phyloP scores from a whole-genome alignment of 2,888 invertebrate genomes.

The Tachystola acroxantha region DNA sequence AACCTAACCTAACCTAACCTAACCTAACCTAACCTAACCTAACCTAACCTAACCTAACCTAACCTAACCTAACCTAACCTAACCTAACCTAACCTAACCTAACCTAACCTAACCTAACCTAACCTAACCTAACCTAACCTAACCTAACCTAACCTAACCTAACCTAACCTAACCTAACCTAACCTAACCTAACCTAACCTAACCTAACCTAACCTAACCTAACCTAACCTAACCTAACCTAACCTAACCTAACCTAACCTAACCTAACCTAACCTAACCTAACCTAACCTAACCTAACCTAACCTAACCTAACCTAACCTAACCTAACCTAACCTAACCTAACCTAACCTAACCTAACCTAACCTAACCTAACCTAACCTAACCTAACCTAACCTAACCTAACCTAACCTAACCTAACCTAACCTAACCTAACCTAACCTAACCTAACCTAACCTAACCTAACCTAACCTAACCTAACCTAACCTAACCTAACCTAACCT shows the following conservation, averaged over 20 bases:
- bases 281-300: not conserved
- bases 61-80: constrained; percentile 19
- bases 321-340: not conserved
- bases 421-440: constrained; percentile 2
- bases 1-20: constrained; percentile 13
- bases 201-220: constrained; percentile 18
- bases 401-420: not conserved
- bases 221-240: constrained; percentile 1
- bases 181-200: constrained; percentile 19
- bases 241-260: not conserved
- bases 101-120: constrained; percentile 22
- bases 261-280: not conserved
- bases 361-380: not conserved
- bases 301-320: not conserved
- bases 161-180: constrained; percentile 19
- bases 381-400: not conserved
- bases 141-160: constrained; percentile 22
- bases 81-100: constrained; percentile 22
- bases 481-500: constrained; percentile 10
- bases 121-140: constrained; percentile 21
- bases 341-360: not conserved
- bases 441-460: constrained; percentile 2
- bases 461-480: not conserved
- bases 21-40: constrained; percentile 12
- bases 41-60: constrained; percentile 15